Base-by-base conservation (phyloP, 2,888 invertebrate genomes). In the Sycophila texana region DNA sequence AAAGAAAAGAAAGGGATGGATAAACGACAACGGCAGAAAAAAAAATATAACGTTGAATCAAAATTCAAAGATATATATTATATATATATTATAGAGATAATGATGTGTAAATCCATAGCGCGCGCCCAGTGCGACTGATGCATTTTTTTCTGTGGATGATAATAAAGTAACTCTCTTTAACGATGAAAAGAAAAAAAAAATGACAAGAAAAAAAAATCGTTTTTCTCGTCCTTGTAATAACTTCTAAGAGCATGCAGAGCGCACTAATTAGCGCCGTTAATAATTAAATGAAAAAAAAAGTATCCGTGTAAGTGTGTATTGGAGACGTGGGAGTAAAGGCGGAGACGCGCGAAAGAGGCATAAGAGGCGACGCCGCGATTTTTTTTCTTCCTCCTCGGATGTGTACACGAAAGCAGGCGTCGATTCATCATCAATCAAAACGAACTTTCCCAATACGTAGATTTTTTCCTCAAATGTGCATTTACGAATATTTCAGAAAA, bases 61-160 rank as follows among this genome's bases (percentile, higher is more conserved):
- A 39, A 39, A 39, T 39, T 39, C 39, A 39, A 39, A 39, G 39
- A 39, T 39, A 39, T 39, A 26, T 71, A 65, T 55, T 47, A 67
- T 47, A 30, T 60, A 14, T 51, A 63, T 60, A 18, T 58, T 67
- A 51, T 47, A 70, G 7, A 57, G 55, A 47, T 67, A 77, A 70
- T 39, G 58, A n/a, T 55, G 55, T 61, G 67, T 55, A 74, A 74
- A 79, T 71, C 57, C 70, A 66, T 57, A 65, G 68, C 20, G 53
- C 70, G 58, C 20, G 49, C 61, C 26, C 39, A 47, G 30, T 26
- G 74, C 66, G 60, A 75, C 39, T 53, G 30, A 70, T 77, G 73
- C 74, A 76, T 80, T 77, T 68, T 70, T 75, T 67, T 67, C 70
- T 70, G 80, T 80, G 77, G 60, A 74, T 65, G 74, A 77, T 80